A percentile compares a stretch with the other conserved stretches of the same genome.
phyloP scores from a whole-genome alignment of 1,140 invertebrate genomes.

The Eriocheir sinensis region DNA sequence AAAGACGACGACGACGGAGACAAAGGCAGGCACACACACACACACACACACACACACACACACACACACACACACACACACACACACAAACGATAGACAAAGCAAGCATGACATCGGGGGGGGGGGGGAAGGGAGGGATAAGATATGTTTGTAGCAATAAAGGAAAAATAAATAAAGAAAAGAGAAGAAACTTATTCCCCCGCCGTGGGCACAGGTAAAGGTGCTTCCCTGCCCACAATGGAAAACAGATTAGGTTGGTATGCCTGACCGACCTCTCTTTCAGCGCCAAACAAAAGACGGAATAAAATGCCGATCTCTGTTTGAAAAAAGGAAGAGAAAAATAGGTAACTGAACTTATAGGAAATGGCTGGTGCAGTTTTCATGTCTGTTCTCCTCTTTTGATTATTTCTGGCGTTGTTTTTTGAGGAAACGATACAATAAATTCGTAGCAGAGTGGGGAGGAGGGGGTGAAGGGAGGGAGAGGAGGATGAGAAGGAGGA shows the following conservation, averaged over 20 bases:
- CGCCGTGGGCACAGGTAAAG: not conserved
- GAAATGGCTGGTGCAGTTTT: not conserved
- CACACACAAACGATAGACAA: too few species aligned
- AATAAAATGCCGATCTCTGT: not conserved
- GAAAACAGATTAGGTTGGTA: conserved; percentile 24
- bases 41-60: not conserved
- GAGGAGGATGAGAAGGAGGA: not conserved
- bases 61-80: not conserved
- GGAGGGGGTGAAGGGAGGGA: not conserved
- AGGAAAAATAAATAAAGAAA: not conserved
- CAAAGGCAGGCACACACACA: not conserved
- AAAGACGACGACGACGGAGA: not conserved
- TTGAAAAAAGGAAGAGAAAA: not conserved
- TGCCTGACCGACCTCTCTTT: not conserved
- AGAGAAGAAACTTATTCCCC: not conserved
- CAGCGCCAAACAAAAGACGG: not conserved
- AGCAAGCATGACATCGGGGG: too few species aligned
- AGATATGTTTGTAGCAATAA: not conserved
- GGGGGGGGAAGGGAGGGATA: not conserved
- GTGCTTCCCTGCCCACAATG: not conserved
- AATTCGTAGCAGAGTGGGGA: not conserved
- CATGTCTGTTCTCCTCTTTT: not conserved
- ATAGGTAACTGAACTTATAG: too few species aligned
- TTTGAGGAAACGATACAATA: conserved; percentile 16
- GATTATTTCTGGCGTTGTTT: not conserved